A percentile compares a stretch with the other conserved stretches of the same genome.
These are phyloP conservation scores for Patella vulgata DNA, from an alignment of 1,140 invertebrate genomes.

Conservation along the genomic window DNA sequence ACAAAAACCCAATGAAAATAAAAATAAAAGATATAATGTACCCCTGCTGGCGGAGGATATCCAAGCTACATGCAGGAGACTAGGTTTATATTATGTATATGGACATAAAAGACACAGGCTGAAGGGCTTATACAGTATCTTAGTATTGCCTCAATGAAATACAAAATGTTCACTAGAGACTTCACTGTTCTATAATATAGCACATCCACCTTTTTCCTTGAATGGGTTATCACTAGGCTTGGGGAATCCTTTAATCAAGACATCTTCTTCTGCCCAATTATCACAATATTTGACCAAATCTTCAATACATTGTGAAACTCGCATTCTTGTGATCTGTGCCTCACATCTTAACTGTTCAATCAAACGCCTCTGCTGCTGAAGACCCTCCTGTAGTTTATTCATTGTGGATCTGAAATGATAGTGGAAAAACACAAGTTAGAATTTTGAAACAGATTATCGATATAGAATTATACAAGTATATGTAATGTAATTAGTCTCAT, in stretches of 20 bases:
- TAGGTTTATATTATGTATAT: too few species aligned
- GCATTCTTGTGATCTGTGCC: conserved; percentile 87
- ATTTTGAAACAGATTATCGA: too few species aligned
- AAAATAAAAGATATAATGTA: too few species aligned
- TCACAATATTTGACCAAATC: conserved; percentile 87
- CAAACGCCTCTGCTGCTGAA: conserved; percentile 84
- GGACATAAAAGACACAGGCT: too few species aligned
- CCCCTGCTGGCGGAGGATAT: too few species aligned
- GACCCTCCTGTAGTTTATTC: conserved; percentile 63
- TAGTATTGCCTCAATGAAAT: too few species aligned
- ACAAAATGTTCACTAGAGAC: too few species aligned
- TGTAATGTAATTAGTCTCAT: too few species aligned
- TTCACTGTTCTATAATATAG: conserved; percentile 76
- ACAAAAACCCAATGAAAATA: too few species aligned
- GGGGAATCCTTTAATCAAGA: conserved; percentile 93
- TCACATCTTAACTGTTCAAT: conserved; percentile 94
- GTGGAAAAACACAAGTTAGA: background rate
- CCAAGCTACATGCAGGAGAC: too few species aligned
- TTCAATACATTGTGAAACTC: conserved; percentile 87
- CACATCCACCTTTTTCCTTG: conserved; percentile 94
- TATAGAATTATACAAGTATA: too few species aligned
- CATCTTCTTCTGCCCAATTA: conserved; percentile 94
- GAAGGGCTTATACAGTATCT: too few species aligned
- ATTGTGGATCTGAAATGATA: conserved; percentile 31
- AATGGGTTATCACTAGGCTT: conserved; percentile 97